Evolutionary conservation across 2,888 invertebrate genomes (phyloP).

Genomic region (Eupithecia exiguata): DNA sequence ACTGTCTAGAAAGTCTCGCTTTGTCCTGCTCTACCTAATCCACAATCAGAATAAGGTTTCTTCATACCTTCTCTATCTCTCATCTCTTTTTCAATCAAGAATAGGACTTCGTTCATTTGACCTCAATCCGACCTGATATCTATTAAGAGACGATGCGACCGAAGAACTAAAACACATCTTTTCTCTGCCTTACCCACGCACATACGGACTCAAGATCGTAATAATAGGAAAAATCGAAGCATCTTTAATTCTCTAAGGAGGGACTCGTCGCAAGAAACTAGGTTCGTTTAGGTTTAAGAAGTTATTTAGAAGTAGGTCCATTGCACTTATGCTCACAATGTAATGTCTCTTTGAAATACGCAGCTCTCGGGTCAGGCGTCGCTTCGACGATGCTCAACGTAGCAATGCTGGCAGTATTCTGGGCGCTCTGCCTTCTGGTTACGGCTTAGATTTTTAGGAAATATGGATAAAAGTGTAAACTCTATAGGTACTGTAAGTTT

Average conservation of each 20-base stretch:
- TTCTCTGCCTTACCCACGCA: background rate
- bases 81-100: background rate
- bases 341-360: background rate
- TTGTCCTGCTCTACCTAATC: background rate
- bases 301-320: background rate
- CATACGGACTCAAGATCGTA: background rate
- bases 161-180: background rate
- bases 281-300: background rate
- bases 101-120: background rate
- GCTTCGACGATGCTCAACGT: too few species aligned
- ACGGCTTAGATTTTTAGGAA: too few species aligned
- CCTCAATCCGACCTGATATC: background rate
- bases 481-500: too few species aligned
- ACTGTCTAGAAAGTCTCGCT: slow-evolving; percentile 22
- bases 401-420: too few species aligned
- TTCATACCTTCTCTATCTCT: background rate
- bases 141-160: background rate
- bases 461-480: too few species aligned
- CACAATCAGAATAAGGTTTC: background rate
- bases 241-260: background rate
- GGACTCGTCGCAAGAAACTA: background rate
- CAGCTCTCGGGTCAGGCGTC: too few species aligned
- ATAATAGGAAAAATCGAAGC: background rate
- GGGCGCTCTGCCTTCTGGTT: too few species aligned
- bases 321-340: background rate